Evolutionary conservation across 1,140 invertebrate genomes (phyloP).

Genomic region (Brachionus asplanchnoidis): DNA sequence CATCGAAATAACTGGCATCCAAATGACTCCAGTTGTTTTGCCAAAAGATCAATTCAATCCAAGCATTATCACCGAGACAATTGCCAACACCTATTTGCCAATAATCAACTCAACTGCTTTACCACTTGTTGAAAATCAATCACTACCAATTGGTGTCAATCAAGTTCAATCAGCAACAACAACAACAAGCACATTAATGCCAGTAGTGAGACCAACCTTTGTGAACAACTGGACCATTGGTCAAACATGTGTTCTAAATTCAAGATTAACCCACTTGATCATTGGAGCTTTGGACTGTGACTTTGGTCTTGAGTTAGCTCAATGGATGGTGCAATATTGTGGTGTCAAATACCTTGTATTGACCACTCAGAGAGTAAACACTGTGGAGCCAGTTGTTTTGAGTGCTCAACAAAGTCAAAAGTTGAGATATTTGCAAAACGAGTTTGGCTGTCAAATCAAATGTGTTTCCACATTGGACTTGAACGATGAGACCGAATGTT

Average conservation of each 20-base stretch:
- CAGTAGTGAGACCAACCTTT: background rate
- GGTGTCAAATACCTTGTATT: constrained; percentile 10
- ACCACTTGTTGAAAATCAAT: background rate
- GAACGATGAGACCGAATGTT: constrained; percentile 2
- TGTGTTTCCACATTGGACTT: constrained; percentile 8
- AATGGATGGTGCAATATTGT: constrained; percentile 29
- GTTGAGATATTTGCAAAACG: constrained; percentile 11
- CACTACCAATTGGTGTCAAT: background rate
- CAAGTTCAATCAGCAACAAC: background rate
- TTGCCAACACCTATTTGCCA: background rate
- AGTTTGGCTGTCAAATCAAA: constrained; percentile 18
- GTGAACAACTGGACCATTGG: background rate
- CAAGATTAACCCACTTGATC: background rate
- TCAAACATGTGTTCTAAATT: background rate
- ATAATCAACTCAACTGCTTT: background rate
- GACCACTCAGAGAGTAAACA: background rate
- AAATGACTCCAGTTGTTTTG: constrained; percentile 32
- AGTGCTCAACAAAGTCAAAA: constrained; percentile 9
- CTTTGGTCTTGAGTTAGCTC: constrained; percentile 10
- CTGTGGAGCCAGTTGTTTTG: background rate
- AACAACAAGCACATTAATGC: background rate
- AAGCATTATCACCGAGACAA: background rate
- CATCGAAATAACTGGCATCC: background rate
- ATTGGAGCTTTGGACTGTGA: constrained; percentile 21
- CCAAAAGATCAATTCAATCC: background rate